These are phyloP conservation scores for Cataglyphis hispanica DNA, from an alignment of 1,140 invertebrate species.

Conservation along the genomic window DNA sequence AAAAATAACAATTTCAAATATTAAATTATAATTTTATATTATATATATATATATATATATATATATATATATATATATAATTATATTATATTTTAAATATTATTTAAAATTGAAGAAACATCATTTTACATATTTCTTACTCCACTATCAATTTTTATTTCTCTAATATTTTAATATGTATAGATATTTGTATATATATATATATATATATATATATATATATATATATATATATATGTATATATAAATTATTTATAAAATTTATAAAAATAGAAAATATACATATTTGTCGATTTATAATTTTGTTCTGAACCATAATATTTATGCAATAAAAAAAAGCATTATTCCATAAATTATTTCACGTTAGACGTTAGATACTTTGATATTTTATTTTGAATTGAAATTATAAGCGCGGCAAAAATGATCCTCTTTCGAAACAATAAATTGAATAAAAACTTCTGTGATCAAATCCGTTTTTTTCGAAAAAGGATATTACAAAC, in stretches of 20 bases:
- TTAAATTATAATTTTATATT: not conserved
- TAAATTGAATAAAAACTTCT: not conserved
- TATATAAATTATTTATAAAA: constrained; percentile 8
- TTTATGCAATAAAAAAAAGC: not conserved
- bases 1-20: not conserved
- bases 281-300: not conserved
- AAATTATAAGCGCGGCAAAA: not conserved
- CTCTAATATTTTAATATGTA: not conserved
- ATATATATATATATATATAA: too few relatives aligned
- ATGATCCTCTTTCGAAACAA: not conserved
- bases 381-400: constrained; percentile 4
- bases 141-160: not conserved
- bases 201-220: too few relatives aligned
- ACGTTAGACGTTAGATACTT: not conserved
- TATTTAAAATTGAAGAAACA: not conserved
- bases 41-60: too few relatives aligned
- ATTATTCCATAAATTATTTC: not conserved
- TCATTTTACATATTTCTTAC: not conserved
- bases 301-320: constrained; percentile 12
- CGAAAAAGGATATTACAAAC: not conserved
- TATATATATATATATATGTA: too few relatives aligned
- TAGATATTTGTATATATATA: not conserved
- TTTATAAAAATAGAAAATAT: not conserved
- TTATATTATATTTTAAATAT: not conserved
- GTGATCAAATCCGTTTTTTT: not conserved